Base-by-base conservation (phyloP, 2,888 invertebrate genomes). In the Eumacrocentrus americanus region DNA sequence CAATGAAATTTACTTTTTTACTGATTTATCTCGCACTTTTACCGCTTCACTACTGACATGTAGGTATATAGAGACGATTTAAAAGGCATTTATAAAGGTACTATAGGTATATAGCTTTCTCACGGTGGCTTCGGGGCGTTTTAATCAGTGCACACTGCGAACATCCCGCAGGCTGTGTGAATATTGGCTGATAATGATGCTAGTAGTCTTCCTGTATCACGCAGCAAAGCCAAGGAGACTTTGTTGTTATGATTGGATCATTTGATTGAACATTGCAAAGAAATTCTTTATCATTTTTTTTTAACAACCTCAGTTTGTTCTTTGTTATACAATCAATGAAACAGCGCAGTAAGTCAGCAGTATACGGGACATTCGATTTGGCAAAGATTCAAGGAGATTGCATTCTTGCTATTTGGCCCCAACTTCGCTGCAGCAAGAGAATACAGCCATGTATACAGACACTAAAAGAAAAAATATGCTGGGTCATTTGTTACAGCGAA, bases 281-380 rank as follows among this genome's bases (percentile, higher is more conserved):
- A n/a, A n/a, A n/a, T n/a, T n/a, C n/a, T n/a, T n/a, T n/a, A n/a
- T n/a, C n/a, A n/a, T n/a, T n/a, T n/a, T n/a, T n/a, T n/a, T n/a
- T n/a, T n/a, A n/a, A n/a, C n/a, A n/a, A n/a, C n/a, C n/a, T n/a
- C n/a, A n/a, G n/a, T n/a, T n/a, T n/a, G n/a, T n/a, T n/a, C n/a
- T n/a, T n/a, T 5, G 9, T 22, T 37, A 35, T 34, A 20, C n/a
- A 44, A 35, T 12, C 29, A 46, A 56, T 56, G 16, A 47, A 38
- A 23, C 20, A 29, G 37, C 7, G 18, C 9, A 22, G 34, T 34
- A 50, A 29, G 34, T 25, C 18, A 37, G 20, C 14, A 25, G 29
- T 57, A 48, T 53, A 57, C 52, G 57, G 58, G 61, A 60, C 57
- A 63, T 67, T 65, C 65, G 65, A 63, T 65, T 67, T 65, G 67